Base-by-base conservation (phyloP, 2,113 vertebrate species). In the Casuarius casuarius region DNA sequence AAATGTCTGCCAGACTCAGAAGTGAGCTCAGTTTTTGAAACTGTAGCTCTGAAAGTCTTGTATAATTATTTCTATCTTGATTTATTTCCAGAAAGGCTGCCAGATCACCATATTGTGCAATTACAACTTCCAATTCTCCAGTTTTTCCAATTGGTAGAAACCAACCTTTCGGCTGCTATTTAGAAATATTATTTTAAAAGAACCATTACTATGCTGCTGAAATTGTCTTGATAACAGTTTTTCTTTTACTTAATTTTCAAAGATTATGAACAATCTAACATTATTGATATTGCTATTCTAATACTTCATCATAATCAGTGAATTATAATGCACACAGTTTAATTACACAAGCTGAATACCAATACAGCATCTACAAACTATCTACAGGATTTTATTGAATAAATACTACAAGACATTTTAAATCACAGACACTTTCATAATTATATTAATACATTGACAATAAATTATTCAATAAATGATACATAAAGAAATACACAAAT, bases 1-100 rank as follows among this genome's bases (percentile, higher is more conserved):
- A 78, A 79, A 79, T 33, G 3, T 62, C 52, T 82, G 18, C 26
- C 48, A 78, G 33, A 89, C 52, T 87, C 58, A 89, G 49, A 92
- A 94, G 84, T 73, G 2, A 87, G 28, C 77, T 95, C 48, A 89
- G 29, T 42, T 87, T 94, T 81, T 92, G 49, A 92, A 70, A 79
- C 16, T 1, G 1, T 58, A 75, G 15, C 22, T 84, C 70, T 91
- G 48, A 78, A 83, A 95, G 16, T 49, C 18, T 40, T 54, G 10
- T 68, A 59, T 83, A 73, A 76, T 79, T 88, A 73, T 59, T 92
- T 92, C 3, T 84, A 2, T 85, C 46, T 59, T 54, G n/a, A 22
- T 63, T 87, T 87, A 0, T 87, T 90, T 92, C 80, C 66, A 93
- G 67, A 84, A 82, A 89, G n/a, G 42, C 38, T 78, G 38, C 8